phyloP scores from a whole-genome alignment of 2,113 vertebrate species.

The Vanacampus margaritifer region DNA sequence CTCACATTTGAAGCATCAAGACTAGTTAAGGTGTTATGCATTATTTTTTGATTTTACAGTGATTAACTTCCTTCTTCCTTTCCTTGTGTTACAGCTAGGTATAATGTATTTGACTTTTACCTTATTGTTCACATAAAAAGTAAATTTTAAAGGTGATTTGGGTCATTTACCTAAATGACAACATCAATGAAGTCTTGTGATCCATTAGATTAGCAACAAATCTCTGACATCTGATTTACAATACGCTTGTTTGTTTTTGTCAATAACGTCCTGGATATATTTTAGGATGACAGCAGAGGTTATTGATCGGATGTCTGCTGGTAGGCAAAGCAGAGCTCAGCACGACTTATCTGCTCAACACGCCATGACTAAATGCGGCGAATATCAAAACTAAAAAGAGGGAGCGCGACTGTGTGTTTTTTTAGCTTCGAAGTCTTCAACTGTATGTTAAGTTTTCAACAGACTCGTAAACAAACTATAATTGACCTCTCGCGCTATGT shows the following conservation, averaged over 20 bases:
- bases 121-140: neutral
- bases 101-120: neutral
- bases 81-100: no score
- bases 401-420: slow-evolving; percentile 9
- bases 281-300: slow-evolving; percentile 10
- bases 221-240: neutral
- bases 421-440: neutral
- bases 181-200: neutral
- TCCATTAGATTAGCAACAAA: neutral
- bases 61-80: neutral
- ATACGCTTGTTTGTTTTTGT: slow-evolving; percentile 33
- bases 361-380: slow-evolving; percentile 17
- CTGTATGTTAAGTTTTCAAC: neutral
- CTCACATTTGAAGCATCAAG: neutral
- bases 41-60: neutral
- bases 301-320: slow-evolving; percentile 26
- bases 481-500: slow-evolving; percentile 9
- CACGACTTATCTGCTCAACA: slow-evolving; percentile 34
- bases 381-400: slow-evolving; percentile 9
- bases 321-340: neutral
- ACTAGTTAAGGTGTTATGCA: neutral
- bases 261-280: slow-evolving; percentile 22
- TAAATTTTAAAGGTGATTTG: slow-evolving; percentile 18
- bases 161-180: neutral
- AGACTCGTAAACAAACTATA: neutral